Conservation (phyloP, 1,140 invertebrate species). For the Brachionus asplanchnoidis region DNA sequence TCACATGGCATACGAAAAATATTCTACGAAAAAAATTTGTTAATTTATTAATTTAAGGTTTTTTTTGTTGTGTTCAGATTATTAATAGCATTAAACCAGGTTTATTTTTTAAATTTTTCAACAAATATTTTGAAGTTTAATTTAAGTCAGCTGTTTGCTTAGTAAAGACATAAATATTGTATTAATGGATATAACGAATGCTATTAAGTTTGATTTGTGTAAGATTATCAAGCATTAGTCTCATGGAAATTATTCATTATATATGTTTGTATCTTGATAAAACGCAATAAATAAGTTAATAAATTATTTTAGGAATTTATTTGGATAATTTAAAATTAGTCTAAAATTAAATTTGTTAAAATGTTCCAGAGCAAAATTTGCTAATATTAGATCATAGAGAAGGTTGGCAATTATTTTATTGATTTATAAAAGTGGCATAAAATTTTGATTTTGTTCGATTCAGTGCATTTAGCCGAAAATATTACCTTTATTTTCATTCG, state of each 20-base stretch:
- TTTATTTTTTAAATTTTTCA: background rate
- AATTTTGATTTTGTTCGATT: background rate
- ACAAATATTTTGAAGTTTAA: background rate
- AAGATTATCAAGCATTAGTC: background rate
- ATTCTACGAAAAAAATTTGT: background rate
- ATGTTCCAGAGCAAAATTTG: background rate
- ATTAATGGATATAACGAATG: background rate
- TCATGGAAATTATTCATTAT: background rate
- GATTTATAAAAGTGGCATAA: background rate
- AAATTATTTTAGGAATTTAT: background rate
- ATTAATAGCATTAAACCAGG: background rate
- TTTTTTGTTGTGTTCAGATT: background rate
- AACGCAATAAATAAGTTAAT: background rate
- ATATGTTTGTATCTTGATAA: slow-evolving; percentile 4
- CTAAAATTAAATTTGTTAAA: background rate
- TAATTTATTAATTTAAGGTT: background rate
- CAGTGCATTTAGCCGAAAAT: background rate
- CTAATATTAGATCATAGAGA: background rate
- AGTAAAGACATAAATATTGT: background rate
- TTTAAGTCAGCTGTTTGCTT: background rate
- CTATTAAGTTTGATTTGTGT: background rate
- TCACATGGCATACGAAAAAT: background rate
- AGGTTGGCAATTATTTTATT: background rate
- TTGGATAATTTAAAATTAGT: background rate
- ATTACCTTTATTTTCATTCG: background rate